A percentile compares a stretch with the other conserved stretches of the same genome.
Evolutionary conservation across 2,113 vertebrate species (phyloP).

Genomic region (Agelaius tricolor): DNA sequence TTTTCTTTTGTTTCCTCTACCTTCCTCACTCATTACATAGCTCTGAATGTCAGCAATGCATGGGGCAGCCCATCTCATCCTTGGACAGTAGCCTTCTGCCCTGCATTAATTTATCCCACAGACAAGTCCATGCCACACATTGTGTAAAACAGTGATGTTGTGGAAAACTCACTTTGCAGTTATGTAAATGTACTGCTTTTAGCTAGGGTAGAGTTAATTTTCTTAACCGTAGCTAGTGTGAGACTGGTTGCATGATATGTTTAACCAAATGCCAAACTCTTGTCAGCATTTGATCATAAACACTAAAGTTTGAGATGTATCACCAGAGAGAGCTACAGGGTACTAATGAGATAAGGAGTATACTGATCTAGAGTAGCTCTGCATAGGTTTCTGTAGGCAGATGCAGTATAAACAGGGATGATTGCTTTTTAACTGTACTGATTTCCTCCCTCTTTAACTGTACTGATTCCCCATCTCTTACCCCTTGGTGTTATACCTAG

Average conservation of each 20-base stretch:
- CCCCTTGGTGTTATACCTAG: neutral
- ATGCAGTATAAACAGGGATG: neutral
- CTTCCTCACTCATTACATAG: neutral
- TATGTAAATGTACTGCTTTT: neutral
- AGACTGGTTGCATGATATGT: neutral
- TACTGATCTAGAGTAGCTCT: neutral
- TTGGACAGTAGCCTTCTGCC: neutral
- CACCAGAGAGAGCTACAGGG: neutral
- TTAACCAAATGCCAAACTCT: neutral
- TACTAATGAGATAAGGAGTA: accelerated
- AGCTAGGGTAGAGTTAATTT: neutral
- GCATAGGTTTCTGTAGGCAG: neutral
- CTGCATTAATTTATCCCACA: neutral
- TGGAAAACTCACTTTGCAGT: neutral
- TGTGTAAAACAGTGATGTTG: neutral
- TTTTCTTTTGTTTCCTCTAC: too few relatives aligned
- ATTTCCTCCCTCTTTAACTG: neutral
- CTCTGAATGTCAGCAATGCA: neutral
- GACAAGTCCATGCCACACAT: neutral
- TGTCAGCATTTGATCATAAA: neutral
- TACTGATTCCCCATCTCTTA: neutral
- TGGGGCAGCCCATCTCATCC: neutral
- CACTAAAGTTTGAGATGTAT: neutral
- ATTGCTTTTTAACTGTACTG: neutral
- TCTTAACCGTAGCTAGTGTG: neutral